Conservation (phyloP, 2,888 invertebrate species). For the Steinernema scapterisci region DNA sequence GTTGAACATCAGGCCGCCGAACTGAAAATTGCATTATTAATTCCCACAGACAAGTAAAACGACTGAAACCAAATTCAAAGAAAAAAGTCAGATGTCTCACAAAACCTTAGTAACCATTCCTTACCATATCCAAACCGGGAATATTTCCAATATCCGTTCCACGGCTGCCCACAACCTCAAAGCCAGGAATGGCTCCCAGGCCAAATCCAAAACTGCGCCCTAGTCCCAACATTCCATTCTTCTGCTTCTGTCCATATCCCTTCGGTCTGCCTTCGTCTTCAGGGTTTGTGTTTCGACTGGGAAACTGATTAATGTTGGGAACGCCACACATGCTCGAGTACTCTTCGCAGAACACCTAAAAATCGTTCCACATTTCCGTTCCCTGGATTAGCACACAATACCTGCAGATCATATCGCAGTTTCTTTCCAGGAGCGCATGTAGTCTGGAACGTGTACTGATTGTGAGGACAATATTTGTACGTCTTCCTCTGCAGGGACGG, state of each 20-base stretch:
- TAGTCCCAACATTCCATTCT: constrained; percentile 59
- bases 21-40: background rate
- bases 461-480: constrained; percentile 57
- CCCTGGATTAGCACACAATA: background rate
- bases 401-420: constrained; percentile 58
- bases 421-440: constrained; percentile 62
- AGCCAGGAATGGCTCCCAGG: constrained; percentile 57
- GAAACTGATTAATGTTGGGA: constrained; percentile 56
- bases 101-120: too few relatives aligned
- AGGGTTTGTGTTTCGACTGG: constrained; percentile 41
- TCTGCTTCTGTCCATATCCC: constrained; percentile 63
- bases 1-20: constrained; percentile 57
- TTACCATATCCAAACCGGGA: constrained; percentile 38
- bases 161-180: constrained; percentile 32
- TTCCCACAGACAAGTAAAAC: too few relatives aligned
- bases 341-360: constrained; percentile 57
- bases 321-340: constrained; percentile 59
- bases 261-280: constrained; percentile 43
- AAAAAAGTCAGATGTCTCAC: too few relatives aligned
- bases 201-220: constrained; percentile 58
- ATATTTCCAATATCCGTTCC: constrained; percentile 38
- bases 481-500: constrained; percentile 57
- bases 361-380: background rate
- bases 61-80: too few relatives aligned
- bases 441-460: constrained; percentile 59